Evolutionary conservation across 2,888 invertebrate genomes (phyloP).

Genomic region (Ariolimax columbianus): DNA sequence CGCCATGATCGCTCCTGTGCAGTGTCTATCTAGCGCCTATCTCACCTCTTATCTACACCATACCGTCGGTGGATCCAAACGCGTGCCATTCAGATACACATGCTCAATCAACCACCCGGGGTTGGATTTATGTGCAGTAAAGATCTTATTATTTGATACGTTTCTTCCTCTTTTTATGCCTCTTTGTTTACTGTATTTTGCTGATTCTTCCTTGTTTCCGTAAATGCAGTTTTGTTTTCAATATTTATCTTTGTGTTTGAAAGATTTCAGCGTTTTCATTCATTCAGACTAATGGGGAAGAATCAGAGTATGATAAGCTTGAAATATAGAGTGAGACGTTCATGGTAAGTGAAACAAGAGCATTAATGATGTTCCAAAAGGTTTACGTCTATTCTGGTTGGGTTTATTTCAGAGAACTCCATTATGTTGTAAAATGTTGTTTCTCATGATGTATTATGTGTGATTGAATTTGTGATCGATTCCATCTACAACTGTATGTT

Average conservation of each 20-base stretch:
- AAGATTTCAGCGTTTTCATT: too few relatives aligned
- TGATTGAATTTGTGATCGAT: too few relatives aligned
- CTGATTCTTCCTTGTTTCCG: background rate
- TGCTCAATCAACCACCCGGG: slow-evolving; percentile 46
- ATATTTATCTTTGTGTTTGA: background rate
- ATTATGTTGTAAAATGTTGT: too few relatives aligned
- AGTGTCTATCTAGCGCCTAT: slow-evolving; percentile 45
- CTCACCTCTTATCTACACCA: slow-evolving; percentile 38
- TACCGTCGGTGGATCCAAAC: slow-evolving; percentile 37
- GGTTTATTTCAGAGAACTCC: too few relatives aligned
- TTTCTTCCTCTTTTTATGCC: background rate
- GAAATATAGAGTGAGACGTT: too few relatives aligned
- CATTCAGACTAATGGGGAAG: too few relatives aligned
- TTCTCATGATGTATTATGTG: too few relatives aligned
- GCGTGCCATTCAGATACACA: slow-evolving; percentile 44
- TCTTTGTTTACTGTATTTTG: background rate
- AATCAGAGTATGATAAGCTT: too few relatives aligned
- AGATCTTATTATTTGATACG: slow-evolving; percentile 50
- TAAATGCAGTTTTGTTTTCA: background rate
- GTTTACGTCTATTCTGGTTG: too few relatives aligned
- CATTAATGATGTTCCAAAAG: too few relatives aligned
- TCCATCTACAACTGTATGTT: too few relatives aligned
- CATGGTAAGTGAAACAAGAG: too few relatives aligned
- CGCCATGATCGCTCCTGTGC: slow-evolving; percentile 48
- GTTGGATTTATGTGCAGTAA: slow-evolving; percentile 47